These are phyloP conservation scores for Andrena haemorrhoa DNA, from an alignment of 2,888 invertebrate species.

Conservation along the genomic window DNA sequence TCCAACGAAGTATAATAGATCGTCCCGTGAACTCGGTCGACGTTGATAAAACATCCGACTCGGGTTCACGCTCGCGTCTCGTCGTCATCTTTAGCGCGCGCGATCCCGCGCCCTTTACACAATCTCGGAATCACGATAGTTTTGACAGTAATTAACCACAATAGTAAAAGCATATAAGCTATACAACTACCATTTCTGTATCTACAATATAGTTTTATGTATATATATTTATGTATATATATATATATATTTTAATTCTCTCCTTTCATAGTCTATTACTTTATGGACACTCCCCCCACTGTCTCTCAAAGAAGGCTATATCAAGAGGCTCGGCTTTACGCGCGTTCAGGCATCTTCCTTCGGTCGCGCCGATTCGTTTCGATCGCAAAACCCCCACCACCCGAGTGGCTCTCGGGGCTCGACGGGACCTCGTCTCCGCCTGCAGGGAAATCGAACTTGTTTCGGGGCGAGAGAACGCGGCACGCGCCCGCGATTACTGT, in stretches of 20 bases:
- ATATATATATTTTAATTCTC: slow-evolving; percentile 45
- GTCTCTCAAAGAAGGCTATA: slow-evolving; percentile 59
- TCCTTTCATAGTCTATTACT: slow-evolving; percentile 56
- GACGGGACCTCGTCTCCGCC: background rate
- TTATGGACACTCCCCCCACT: slow-evolving; percentile 55
- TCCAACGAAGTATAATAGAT: slow-evolving; percentile 53
- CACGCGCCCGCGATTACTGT: slow-evolving; percentile 9
- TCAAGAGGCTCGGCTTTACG: slow-evolving; percentile 49
- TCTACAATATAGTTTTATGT: slow-evolving; percentile 79
- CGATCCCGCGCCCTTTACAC: slow-evolving; percentile 32
- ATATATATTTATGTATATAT: slow-evolving; percentile 67
- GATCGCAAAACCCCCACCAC: background rate
- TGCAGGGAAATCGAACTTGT: background rate
- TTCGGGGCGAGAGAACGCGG: background rate
- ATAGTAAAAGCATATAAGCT: slow-evolving; percentile 84
- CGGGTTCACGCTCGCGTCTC: slow-evolving; percentile 18
- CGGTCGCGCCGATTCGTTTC: slow-evolving; percentile 24
- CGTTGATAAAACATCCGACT: slow-evolving; percentile 23
- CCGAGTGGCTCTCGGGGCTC: background rate
- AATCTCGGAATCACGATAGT: slow-evolving; percentile 72
- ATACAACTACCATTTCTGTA: slow-evolving; percentile 83
- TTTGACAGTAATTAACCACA: slow-evolving; percentile 82
- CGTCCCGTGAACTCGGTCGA: slow-evolving; percentile 22
- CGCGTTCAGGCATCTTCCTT: slow-evolving; percentile 51
- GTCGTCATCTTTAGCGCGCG: slow-evolving; percentile 22